Base-by-base conservation (phyloP, 2,888 invertebrate species). In the Eutolmus rufibarbis region DNA sequence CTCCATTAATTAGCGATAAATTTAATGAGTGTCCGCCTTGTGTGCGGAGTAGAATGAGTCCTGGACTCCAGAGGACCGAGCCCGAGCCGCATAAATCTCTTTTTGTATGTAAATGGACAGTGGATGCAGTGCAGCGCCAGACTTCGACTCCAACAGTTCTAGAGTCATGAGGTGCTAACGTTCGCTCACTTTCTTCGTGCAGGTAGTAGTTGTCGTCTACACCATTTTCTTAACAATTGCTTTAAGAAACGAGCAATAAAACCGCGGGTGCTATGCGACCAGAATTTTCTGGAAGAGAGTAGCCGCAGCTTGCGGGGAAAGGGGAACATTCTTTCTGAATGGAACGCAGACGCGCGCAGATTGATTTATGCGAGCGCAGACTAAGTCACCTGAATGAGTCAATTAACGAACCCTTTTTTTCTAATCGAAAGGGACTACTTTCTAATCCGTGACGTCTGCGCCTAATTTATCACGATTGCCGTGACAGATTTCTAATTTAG, bases 1-100 rank as follows among this genome's bases (percentile, higher is more conserved):
- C 74, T 74, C 74, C 85, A 85, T 85, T 85, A 85, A 85, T 85
- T 85, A 85, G 74, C 74, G 85, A 85, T 85, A 85, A 85, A 74
- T 85, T 85, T 85, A 85, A 85, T 85, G 74, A 85, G 74, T 74
- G 40, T 66, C 66, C 66, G 28, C 66, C 66, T 66, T 66, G 12
- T 28, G 14, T 23, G 66, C 43, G 31, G 43, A 74, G 46, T 16
- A 56, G 12, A 79, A 57, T 16, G 4, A 16, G n/a, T 37, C 66
- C 66, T 82, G 82, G 34, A 66, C 74, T 43, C 74, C 28, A 28
- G 46, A 43, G 46, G 66, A 74, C 23, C 66, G 74, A 74, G 31
- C 46, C 23, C 40, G 74, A 74, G 46, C 23, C 66, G 74, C 46
- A 85, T 85, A 85, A 74, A 85, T 74, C 74, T 74, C 74, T 46